Conservation (phyloP, 2,113 vertebrate species). For the Saguinus midas region DNA sequence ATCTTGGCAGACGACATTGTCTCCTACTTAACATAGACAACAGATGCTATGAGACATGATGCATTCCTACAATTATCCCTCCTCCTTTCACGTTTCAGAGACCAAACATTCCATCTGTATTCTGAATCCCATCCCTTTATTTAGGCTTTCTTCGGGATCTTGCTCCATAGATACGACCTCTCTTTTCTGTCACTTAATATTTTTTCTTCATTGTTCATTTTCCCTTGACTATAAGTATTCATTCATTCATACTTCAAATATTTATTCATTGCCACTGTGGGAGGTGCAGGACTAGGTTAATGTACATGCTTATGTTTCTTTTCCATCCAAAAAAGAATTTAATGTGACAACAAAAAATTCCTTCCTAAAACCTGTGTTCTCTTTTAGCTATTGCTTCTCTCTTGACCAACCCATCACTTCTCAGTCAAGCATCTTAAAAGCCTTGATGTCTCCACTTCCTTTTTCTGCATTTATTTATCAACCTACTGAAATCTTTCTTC, state of each 20-base stretch:
- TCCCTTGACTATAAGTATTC: not conserved
- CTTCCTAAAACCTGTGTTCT: not conserved
- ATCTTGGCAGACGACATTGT: not conserved
- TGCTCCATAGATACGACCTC: not conserved
- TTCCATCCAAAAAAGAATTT: not conserved
- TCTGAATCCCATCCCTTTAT: not conserved
- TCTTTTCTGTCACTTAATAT: not conserved
- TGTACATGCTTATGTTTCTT: not conserved
- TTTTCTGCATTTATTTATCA: not conserved
- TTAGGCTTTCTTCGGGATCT: not conserved
- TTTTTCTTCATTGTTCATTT: not conserved
- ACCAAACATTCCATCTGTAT: not conserved
- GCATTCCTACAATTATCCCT: not conserved
- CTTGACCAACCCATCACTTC: not conserved
- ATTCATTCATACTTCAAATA: conserved; percentile 27
- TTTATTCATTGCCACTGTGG: not conserved
- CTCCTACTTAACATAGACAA: conserved; percentile 18
- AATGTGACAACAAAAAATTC: not conserved
- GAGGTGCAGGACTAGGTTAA: not conserved
- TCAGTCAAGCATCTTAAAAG: not conserved
- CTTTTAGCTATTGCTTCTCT: not conserved
- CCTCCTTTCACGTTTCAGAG: not conserved
- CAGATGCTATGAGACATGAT: not conserved
- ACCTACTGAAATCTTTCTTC: not conserved
- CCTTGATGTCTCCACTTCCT: not conserved